These are phyloP conservation scores for Camponotus fellah DNA, from an alignment of 2,888 invertebrate species.

Conservation along the genomic window DNA sequence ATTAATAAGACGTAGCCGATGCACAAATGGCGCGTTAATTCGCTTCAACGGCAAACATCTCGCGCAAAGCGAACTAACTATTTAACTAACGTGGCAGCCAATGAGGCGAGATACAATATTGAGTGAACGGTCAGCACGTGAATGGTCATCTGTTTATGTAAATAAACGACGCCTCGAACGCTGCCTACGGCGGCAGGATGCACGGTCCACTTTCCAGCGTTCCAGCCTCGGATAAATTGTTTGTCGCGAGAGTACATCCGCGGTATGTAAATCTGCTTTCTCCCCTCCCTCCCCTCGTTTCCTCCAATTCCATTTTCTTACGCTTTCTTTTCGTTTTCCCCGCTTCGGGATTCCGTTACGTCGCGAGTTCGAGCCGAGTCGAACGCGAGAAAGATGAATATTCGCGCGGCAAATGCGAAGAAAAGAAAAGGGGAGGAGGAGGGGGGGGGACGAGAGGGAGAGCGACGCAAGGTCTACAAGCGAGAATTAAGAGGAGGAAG, in stretches of 20 bases:
- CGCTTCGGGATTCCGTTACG: conserved; percentile 60
- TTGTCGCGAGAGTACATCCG: conserved; percentile 62
- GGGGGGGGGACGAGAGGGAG: neutral
- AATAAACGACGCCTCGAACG: conserved; percentile 25
- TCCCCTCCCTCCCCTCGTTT: neutral
- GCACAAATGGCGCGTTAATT: neutral
- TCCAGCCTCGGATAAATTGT: conserved; percentile 29
- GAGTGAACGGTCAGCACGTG: conserved; percentile 9
- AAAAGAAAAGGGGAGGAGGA: neutral
- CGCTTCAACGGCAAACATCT: conserved; percentile 16
- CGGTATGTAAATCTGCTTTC: conserved; percentile 33
- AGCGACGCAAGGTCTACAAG: conserved; percentile 28
- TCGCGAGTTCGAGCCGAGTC: conserved; percentile 58
- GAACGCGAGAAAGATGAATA: conserved; percentile 18
- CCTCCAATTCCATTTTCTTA: neutral
- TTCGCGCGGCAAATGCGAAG: neutral
- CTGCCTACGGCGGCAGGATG: conserved; percentile 30
- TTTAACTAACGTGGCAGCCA: conserved; percentile 41
- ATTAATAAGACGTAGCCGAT: conserved; percentile 26
- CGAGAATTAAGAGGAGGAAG: conserved; percentile 45
- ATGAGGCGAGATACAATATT: conserved; percentile 41
- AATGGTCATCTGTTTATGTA: conserved; percentile 42
- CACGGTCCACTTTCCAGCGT: conserved; percentile 45
- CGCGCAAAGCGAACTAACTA: conserved; percentile 28
- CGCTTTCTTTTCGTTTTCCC: conserved; percentile 28